A percentile compares a stretch with the other conserved stretches of the same genome.
Conservation (phyloP, 2,113 vertebrate species). For the Ochotona princeps region DNA sequence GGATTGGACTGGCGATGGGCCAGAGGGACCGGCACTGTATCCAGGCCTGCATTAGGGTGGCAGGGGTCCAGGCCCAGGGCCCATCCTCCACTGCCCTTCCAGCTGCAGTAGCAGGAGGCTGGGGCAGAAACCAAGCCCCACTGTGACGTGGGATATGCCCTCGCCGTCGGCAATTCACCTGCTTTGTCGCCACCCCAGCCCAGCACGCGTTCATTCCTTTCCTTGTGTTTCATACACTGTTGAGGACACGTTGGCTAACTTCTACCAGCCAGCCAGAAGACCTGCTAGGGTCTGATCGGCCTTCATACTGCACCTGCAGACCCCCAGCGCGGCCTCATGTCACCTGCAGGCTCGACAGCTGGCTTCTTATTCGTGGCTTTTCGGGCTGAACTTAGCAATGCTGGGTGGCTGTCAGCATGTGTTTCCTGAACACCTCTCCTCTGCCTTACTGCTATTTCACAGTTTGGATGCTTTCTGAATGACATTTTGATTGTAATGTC, state of each 20-base stretch:
- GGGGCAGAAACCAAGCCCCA: too few species aligned
- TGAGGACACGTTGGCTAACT: neutral
- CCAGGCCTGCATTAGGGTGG: too few species aligned
- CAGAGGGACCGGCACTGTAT: too few species aligned
- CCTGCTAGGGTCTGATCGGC: neutral
- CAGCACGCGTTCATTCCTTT: too few species aligned
- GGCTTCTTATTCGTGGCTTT: neutral
- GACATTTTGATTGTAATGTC: neutral
- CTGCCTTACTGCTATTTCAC: neutral
- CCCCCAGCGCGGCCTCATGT: neutral
- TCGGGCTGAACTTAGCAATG: neutral
- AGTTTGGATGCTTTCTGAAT: neutral
- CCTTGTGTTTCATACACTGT: neutral
- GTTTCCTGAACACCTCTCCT: neutral
- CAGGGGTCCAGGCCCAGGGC: too few species aligned
- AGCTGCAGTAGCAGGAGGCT: too few species aligned
- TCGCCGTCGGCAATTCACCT: too few species aligned
- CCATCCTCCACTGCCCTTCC: too few species aligned
- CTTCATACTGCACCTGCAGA: neutral
- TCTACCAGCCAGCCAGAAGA: neutral
- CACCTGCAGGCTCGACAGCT: fast-evolving
- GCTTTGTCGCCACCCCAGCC: too few species aligned
- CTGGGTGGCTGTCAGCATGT: neutral
- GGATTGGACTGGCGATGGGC: too few species aligned
- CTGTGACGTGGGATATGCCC: too few species aligned